Conservation (phyloP, 2,797 vertebrate species). For the Coreius guichenoti region DNA sequence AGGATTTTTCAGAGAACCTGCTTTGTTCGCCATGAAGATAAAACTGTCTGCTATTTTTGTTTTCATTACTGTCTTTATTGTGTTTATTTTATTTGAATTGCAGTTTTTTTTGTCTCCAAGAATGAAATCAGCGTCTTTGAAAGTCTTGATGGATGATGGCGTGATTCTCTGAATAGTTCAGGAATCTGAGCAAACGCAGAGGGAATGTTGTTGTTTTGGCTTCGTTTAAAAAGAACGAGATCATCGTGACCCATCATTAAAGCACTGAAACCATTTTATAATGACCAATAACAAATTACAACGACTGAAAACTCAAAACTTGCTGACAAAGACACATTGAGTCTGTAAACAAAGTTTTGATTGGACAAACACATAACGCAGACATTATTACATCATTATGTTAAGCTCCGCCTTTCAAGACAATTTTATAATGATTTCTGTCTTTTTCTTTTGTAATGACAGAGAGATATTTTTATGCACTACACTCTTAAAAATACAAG, state of each 20-base stretch:
- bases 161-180: slow-evolving; percentile 27
- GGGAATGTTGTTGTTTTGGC: slow-evolving; percentile 43
- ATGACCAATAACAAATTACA: slow-evolving; percentile 43
- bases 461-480: background rate
- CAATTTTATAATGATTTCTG: background rate
- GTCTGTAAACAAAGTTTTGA: slow-evolving; percentile 19
- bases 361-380: slow-evolving; percentile 26
- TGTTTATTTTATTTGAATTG: slow-evolving; percentile 46
- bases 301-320: background rate
- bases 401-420: background rate
- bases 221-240: slow-evolving; percentile 6
- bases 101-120: slow-evolving; percentile 28
- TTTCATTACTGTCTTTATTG: slow-evolving; percentile 40
- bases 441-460: background rate
- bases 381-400: background rate
- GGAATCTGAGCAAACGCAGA: slow-evolving; percentile 16
- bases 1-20: slow-evolving; percentile 36
- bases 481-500: background rate
- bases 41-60: slow-evolving; percentile 45
- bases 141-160: slow-evolving; percentile 32
- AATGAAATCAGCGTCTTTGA: slow-evolving; percentile 40
- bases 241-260: slow-evolving; percentile 3
- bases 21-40: slow-evolving; percentile 52
- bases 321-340: background rate
- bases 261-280: slow-evolving; percentile 47